A percentile compares a stretch with the other conserved stretches of the same genome.
Conservation (phyloP, 2,888 invertebrate species). For the Venustoraphidia nigricollis region DNA sequence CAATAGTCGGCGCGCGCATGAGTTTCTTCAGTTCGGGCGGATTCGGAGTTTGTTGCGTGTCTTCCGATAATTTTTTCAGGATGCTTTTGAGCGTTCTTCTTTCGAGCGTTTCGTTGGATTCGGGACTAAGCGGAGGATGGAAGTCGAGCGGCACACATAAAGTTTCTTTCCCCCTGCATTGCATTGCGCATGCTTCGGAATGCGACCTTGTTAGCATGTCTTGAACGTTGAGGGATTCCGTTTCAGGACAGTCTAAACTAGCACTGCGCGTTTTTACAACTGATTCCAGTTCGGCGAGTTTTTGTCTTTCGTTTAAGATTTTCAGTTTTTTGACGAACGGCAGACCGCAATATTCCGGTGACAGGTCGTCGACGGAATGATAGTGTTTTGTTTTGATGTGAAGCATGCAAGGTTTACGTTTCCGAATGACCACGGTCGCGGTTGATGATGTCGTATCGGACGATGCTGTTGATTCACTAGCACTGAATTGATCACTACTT, state of each 20-base stretch:
- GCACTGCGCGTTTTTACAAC: conserved; percentile 64
- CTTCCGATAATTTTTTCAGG: conserved; percentile 66
- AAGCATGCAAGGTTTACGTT: conserved; percentile 9
- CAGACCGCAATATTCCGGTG: conserved; percentile 72
- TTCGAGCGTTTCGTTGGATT: conserved; percentile 71
- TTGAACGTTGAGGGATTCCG: conserved; percentile 34
- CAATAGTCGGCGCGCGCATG: conserved; percentile 68
- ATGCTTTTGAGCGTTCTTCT: conserved; percentile 71
- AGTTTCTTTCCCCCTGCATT: conserved; percentile 15
- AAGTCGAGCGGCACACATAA: conserved; percentile 11
- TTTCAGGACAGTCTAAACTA: conserved; percentile 56
- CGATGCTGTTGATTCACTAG: too few species aligned
- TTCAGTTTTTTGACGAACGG: conserved; percentile 81
- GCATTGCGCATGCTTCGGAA: conserved; percentile 69
- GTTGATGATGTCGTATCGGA: neutral
- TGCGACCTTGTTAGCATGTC: conserved; percentile 55
- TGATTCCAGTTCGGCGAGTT: conserved; percentile 65
- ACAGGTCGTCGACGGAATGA: conserved; percentile 71
- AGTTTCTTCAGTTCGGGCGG: conserved; percentile 49
- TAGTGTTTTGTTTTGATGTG: conserved; percentile 43
- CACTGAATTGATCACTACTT: too few species aligned
- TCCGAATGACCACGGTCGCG: neutral
- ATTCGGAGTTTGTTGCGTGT: conserved; percentile 24
- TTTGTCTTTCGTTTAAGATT: conserved; percentile 76
- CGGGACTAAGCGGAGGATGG: conserved; percentile 35